A percentile compares a stretch with the other conserved stretches of the same genome.
Conservation (phyloP, 64 coral and sea anemone genomes). For the Catalaphyllia jardinei region DNA sequence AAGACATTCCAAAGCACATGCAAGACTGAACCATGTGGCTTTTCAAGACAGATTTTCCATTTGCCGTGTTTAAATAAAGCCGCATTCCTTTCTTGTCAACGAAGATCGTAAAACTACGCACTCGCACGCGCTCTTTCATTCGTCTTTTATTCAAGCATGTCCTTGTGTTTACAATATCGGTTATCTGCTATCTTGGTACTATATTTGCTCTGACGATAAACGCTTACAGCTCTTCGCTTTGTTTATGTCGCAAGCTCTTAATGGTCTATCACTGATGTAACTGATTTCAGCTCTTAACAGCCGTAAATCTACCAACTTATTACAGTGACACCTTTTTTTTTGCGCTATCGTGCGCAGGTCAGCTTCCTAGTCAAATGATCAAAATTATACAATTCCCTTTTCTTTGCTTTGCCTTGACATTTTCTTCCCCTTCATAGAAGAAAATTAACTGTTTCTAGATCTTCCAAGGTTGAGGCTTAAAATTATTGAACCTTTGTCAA, state of each 20-base stretch:
- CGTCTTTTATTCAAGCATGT: background rate
- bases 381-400: background rate
- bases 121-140: background rate
- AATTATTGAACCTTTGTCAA: background rate
- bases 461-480: background rate
- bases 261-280: background rate
- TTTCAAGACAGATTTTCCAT: background rate
- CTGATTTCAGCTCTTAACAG: background rate
- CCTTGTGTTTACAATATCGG: background rate
- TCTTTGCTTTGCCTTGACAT: background rate
- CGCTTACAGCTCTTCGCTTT: background rate
- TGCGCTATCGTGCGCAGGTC: background rate
- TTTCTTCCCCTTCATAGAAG: background rate
- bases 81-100: slow-evolving; percentile 5
- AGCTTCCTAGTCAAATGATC: background rate
- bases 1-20: slow-evolving; percentile 28
- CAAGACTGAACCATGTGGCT: background rate
- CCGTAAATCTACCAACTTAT: background rate
- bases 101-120: background rate
- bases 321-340: background rate
- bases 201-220: background rate
- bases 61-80: background rate
- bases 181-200: background rate
- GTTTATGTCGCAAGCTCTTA: background rate
- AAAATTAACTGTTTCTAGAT: background rate